Evolutionary conservation across 2,888 invertebrate species (phyloP).

Genomic region (Allophyes oxyacanthae): DNA sequence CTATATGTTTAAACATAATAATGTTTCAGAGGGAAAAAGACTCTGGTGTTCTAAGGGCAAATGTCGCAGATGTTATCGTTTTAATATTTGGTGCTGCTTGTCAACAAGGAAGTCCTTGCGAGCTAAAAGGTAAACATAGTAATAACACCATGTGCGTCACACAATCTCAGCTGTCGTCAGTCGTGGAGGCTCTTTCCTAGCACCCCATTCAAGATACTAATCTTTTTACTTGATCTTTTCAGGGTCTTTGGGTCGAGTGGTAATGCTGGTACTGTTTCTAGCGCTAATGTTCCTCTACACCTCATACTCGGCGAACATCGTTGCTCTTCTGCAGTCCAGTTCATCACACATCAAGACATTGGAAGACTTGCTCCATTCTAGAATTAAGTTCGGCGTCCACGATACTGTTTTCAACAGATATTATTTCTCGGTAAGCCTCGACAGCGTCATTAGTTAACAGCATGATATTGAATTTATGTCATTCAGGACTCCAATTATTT

Average conservation of each 20-base stretch:
- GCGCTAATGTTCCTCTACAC: conserved; percentile 92
- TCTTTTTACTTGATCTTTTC: too few relatives aligned
- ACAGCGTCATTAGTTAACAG: not conserved
- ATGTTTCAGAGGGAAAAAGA: conserved; percentile 66
- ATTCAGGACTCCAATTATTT: conserved; percentile 40
- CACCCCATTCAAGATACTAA: too few relatives aligned
- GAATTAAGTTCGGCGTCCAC: conserved; percentile 91
- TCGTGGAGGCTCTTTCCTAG: too few relatives aligned
- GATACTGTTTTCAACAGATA: conserved; percentile 92
- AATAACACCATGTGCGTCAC: not conserved
- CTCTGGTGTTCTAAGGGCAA: conserved; percentile 76
- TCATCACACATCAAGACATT: conserved; percentile 91
- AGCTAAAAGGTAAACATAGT: conserved; percentile 76
- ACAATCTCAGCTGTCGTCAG: too few relatives aligned
- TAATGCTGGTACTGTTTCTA: conserved; percentile 90
- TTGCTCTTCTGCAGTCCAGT: conserved; percentile 92
- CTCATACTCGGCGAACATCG: conserved; percentile 93
- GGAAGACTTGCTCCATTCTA: conserved; percentile 90
- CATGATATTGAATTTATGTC: not conserved
- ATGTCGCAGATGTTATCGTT: conserved; percentile 85
- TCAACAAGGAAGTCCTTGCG: conserved; percentile 90
- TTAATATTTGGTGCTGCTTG: conserved; percentile 90
- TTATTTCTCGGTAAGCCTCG: conserved; percentile 89
- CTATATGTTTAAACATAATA: not conserved
- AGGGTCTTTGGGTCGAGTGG: conserved; percentile 89